phyloP scores from a whole-genome alignment of 2,797 vertebrate genomes.

The Molossus molossus region DNA sequence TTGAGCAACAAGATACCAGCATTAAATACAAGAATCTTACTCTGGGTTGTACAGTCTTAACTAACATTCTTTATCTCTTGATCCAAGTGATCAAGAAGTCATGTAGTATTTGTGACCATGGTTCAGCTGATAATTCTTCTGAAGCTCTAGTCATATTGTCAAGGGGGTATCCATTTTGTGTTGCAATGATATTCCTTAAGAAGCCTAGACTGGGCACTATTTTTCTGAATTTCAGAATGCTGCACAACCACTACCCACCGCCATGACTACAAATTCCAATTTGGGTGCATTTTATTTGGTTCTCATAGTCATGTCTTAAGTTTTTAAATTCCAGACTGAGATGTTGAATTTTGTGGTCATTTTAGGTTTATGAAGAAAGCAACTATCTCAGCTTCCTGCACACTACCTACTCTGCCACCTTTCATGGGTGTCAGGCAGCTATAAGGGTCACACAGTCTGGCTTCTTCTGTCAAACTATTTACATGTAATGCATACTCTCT shows the following conservation, averaged over 20 bases:
- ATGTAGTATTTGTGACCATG: background rate
- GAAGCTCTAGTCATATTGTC: background rate
- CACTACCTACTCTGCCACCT: background rate
- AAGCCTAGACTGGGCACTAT: background rate
- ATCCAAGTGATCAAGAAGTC: conserved; percentile 1
- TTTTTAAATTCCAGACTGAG: background rate
- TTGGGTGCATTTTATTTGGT: background rate
- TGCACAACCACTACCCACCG: background rate
- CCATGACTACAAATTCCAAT: background rate
- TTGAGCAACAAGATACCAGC: background rate
- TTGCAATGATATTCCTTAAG: background rate
- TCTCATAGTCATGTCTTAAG: background rate
- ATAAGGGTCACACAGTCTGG: background rate
- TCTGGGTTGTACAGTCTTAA: background rate
- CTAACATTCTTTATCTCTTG: background rate
- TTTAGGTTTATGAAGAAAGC: background rate
- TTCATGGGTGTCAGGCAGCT: background rate
- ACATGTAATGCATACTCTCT: background rate
- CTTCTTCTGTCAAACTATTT: conserved; percentile 25
- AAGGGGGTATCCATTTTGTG: background rate
- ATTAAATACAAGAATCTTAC: background rate
- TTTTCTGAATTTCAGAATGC: conserved; percentile 26
- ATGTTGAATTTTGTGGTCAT: background rate
- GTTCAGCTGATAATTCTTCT: background rate
- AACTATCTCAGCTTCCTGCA: background rate